These are phyloP conservation scores for Rhipidura dahli DNA, from an alignment of 2,113 vertebrate genomes.

Conservation along the genomic window DNA sequence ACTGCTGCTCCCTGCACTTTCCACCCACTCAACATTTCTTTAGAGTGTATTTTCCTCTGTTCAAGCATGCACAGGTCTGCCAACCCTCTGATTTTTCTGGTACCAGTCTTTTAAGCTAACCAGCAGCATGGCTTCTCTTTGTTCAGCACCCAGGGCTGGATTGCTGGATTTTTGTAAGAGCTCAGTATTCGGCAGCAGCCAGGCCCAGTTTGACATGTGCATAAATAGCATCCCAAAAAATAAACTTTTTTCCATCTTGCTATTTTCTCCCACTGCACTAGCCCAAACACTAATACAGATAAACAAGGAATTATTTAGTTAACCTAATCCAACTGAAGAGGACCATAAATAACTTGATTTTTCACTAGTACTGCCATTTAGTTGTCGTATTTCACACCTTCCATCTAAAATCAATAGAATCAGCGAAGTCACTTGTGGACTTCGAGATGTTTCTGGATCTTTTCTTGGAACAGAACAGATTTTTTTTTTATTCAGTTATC, in stretches of 20 bases:
- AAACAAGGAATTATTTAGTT: neutral
- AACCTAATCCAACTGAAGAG: neutral
- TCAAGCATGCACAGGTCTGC: neutral
- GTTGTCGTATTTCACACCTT: neutral
- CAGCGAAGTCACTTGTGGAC: neutral
- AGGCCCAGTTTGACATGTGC: neutral
- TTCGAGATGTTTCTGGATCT: neutral
- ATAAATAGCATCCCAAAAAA: neutral
- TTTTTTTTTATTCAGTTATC: neutral
- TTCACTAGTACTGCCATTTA: neutral
- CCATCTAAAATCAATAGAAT: neutral
- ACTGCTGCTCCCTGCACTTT: neutral
- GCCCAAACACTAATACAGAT: neutral
- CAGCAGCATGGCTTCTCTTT: neutral
- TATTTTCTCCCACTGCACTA: neutral
- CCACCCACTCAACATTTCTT: constrained; percentile 15
- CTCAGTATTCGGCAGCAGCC: neutral
- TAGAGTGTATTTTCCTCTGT: neutral
- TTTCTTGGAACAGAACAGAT: neutral
- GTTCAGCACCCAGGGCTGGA: neutral
- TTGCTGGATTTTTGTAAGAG: neutral
- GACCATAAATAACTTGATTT: neutral
- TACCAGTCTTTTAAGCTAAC: neutral
- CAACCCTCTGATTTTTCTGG: neutral
- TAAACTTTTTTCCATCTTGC: neutral